These are phyloP conservation scores for Ceratotherium simum DNA, from an alignment of 2,113 vertebrate genomes.

Conservation along the genomic window DNA sequence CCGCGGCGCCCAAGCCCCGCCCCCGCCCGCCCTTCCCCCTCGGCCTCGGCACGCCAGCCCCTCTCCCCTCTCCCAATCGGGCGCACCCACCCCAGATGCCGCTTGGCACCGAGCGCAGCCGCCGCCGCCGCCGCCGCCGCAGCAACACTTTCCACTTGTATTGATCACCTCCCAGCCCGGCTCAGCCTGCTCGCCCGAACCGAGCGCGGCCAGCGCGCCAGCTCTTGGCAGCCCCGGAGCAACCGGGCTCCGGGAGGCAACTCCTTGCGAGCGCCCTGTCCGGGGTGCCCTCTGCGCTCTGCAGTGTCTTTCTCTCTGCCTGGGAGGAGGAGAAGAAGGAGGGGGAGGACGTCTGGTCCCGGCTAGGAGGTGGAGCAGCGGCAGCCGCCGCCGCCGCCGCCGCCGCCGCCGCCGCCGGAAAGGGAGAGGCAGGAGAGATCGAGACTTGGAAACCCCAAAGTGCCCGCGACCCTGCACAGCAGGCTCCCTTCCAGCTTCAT, in stretches of 20 bases:
- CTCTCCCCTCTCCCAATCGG: constrained; percentile 46
- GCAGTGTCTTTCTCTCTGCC: constrained; percentile 77
- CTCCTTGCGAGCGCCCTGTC: constrained; percentile 82
- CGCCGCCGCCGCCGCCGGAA: constrained; percentile 81
- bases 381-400: constrained; percentile 70
- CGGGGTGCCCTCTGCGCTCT: constrained; percentile 83
- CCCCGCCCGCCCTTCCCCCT: constrained; percentile 78
- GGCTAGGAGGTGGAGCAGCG: constrained; percentile 81
- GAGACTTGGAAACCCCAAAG: constrained; percentile 86
- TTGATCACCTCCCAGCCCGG: constrained; percentile 78
- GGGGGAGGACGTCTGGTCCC: constrained; percentile 79
- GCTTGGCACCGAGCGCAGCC: constrained; percentile 76
- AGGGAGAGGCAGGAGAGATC: constrained; percentile 82
- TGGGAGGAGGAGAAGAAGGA: constrained; percentile 78
- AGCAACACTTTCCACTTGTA: constrained; percentile 77
- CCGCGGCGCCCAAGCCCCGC: constrained; percentile 75
- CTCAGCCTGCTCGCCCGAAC: constrained; percentile 67
- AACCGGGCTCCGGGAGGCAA: constrained; percentile 74
- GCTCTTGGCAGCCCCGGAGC: constrained; percentile 72
- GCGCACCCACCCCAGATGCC: constrained; percentile 75
- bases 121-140: constrained; percentile 64
- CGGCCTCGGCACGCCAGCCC: constrained; percentile 70
- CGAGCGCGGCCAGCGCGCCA: constrained; percentile 64
- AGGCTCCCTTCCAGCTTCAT: constrained; percentile 91
- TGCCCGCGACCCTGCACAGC: constrained; percentile 86